Conservation (phyloP, 1,140 invertebrate genomes). For the Caenorhabditis inopinata region DNA sequence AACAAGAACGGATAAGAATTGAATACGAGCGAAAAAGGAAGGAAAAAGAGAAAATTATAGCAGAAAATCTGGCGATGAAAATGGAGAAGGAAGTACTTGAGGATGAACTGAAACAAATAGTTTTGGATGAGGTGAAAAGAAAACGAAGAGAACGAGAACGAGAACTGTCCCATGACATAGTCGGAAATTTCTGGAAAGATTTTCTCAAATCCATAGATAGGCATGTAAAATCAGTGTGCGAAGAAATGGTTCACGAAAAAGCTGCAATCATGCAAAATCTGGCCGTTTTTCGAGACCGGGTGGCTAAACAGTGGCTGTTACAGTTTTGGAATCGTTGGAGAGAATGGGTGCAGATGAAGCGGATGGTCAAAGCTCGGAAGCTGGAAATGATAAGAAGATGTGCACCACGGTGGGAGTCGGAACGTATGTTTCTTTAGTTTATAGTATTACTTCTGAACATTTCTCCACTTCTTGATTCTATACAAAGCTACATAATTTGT, state of each 20-base stretch:
- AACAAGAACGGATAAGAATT: not conserved
- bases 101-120: not conserved
- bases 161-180: not conserved
- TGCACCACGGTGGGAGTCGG: not conserved
- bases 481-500: no score
- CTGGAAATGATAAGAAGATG: slow-evolving; percentile 10
- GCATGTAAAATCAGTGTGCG: not conserved
- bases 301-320: not conserved
- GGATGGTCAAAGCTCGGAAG: not conserved
- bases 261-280: not conserved
- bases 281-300: not conserved
- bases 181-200: not conserved
- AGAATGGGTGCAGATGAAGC: not conserved
- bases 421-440: not conserved
- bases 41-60: not conserved
- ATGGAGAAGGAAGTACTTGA: not conserved
- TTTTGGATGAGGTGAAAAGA: not conserved
- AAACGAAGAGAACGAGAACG: not conserved
- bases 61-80: not conserved
- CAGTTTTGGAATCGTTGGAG: slow-evolving; percentile 23
- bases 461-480: no score
- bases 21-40: not conserved
- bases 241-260: slow-evolving; percentile 1
- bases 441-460: no score
- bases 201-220: not conserved